Evolutionary conservation across 2,113 vertebrate species (phyloP).

Genomic region (Rhegmatorhina hoffmannsi): DNA sequence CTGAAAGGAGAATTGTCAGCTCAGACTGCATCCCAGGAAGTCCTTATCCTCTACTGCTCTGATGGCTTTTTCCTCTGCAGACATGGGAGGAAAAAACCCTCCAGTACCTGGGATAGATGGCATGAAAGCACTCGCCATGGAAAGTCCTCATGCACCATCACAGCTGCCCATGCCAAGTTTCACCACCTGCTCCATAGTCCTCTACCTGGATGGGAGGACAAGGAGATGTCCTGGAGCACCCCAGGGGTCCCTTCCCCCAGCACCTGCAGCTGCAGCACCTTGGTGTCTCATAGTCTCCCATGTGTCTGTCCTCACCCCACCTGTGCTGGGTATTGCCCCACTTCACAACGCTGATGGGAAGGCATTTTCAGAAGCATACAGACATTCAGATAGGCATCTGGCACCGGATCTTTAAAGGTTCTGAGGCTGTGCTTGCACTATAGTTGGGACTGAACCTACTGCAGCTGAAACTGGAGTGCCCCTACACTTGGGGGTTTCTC

Average conservation of each 20-base stretch:
- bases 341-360: not conserved
- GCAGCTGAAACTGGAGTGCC: not conserved
- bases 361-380: not conserved
- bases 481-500: not conserved
- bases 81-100: not conserved
- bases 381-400: not conserved
- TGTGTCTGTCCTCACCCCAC: not conserved
- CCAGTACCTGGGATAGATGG: not conserved
- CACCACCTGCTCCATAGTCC: not conserved
- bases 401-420: not conserved
- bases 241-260: not conserved
- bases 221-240: not conserved
- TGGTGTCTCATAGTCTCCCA: rapidly evolving
- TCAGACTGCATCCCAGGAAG: not conserved
- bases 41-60: not conserved
- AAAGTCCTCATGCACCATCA: not conserved
- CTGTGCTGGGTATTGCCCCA: not conserved
- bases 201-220: not conserved
- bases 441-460: not conserved
- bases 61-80: not conserved
- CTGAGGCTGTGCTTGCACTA: not conserved
- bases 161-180: not conserved
- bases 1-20: not conserved
- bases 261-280: not conserved
- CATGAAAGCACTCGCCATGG: not conserved